These are phyloP conservation scores for Hecatera dysodea DNA, from an alignment of 2,888 invertebrate species.

Conservation along the genomic window DNA sequence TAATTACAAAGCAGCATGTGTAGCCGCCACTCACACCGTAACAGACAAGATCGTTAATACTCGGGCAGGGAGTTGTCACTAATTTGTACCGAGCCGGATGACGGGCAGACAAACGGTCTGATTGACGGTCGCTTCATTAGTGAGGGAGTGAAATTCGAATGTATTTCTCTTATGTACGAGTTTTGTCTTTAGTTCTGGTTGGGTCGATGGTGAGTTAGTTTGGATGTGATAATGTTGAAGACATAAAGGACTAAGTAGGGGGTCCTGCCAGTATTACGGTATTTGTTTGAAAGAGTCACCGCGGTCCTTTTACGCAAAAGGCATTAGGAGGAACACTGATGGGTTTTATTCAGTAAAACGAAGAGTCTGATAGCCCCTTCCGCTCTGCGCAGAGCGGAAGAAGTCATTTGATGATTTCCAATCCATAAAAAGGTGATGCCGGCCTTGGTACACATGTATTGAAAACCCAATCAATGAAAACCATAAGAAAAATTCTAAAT, in stretches of 20 bases:
- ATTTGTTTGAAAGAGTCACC: too few species aligned
- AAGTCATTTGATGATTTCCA: too few species aligned
- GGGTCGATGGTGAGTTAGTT: background rate
- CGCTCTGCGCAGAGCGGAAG: too few species aligned
- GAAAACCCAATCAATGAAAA: background rate
- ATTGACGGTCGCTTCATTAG: constrained; percentile 87
- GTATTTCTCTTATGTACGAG: constrained; percentile 51
- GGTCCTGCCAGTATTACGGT: too few species aligned
- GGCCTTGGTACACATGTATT: too few species aligned
- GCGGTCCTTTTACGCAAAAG: too few species aligned
- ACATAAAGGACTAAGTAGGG: background rate
- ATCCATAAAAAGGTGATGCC: too few species aligned
- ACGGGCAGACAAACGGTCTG: constrained; percentile 83
- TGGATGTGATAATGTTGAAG: background rate
- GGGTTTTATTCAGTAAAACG: too few species aligned
- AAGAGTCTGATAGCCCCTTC: too few species aligned
- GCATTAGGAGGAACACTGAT: too few species aligned
- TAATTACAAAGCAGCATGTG: constrained; percentile 60
- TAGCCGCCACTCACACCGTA: constrained; percentile 67
- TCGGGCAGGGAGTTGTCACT: constrained; percentile 80
- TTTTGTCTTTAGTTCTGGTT: constrained; percentile 31
- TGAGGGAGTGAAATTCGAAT: constrained; percentile 67
- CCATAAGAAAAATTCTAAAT: too few species aligned
- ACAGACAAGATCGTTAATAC: constrained; percentile 81
- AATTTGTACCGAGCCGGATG: constrained; percentile 80